Evolutionary conservation across 1,140 invertebrate species (phyloP).

Genomic region (Cydia amplana): DNA sequence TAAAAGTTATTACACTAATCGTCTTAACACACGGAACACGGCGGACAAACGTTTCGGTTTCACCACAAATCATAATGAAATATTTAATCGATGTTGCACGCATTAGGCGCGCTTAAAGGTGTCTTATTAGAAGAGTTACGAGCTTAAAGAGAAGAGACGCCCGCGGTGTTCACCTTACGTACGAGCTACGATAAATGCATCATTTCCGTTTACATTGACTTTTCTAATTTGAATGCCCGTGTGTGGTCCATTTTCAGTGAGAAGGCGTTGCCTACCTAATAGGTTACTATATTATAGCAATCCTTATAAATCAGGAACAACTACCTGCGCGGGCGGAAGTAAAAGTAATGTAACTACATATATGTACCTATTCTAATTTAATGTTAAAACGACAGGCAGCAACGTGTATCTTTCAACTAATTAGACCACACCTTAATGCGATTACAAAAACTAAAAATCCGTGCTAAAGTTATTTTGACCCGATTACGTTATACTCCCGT

Average conservation of each 20-base stretch:
- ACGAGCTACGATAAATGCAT: slow-evolving; percentile 66
- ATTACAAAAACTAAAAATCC: slow-evolving; percentile 9
- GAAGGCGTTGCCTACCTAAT: slow-evolving; percentile 52
- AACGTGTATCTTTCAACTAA: not conserved
- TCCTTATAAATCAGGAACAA: slow-evolving; percentile 49
- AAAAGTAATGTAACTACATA: slow-evolving; percentile 8
- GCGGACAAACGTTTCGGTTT: slow-evolving; percentile 51
- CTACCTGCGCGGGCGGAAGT: slow-evolving; percentile 33
- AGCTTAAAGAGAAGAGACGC: slow-evolving; percentile 63
- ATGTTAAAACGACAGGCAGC: not conserved
- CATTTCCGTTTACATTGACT: slow-evolving; percentile 66
- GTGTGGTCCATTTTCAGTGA: slow-evolving; percentile 62
- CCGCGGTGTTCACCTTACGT: slow-evolving; percentile 56
- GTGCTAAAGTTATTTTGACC: not conserved
- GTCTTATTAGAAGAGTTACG: slow-evolving; percentile 71
- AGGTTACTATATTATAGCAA: slow-evolving; percentile 37
- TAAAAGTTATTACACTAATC: slow-evolving; percentile 54
- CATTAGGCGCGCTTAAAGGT: slow-evolving; percentile 63
- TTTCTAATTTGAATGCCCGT: slow-evolving; percentile 65
- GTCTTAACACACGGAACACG: slow-evolving; percentile 48
- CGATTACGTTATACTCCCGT: slow-evolving; percentile 23
- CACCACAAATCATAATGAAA: slow-evolving; percentile 65
- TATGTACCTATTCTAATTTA: not conserved
- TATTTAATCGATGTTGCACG: slow-evolving; percentile 57
- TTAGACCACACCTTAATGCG: slow-evolving; percentile 21